Percentiles rank a stretch among this genome's conserved stretches.
These are phyloP conservation scores for Carlito syrichta DNA, from an alignment of 2,113 vertebrate genomes.

Conservation along the genomic window DNA sequence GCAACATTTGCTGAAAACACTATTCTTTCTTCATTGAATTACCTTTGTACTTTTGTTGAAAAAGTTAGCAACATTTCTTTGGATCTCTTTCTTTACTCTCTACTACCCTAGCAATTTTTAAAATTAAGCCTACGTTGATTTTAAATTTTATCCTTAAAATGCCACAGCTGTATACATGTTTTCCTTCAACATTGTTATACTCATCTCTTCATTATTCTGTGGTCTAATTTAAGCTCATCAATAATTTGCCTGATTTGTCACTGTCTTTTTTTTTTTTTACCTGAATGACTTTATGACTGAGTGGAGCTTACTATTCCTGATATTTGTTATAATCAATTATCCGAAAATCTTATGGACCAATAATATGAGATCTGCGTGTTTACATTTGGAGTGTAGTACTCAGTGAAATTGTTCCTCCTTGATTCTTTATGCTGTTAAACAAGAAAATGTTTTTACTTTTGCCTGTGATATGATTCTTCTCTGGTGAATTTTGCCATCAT, in stretches of 20 bases:
- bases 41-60: neutral
- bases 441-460: neutral
- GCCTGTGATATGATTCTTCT: neutral
- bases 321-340: neutral
- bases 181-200: neutral
- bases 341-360: neutral
- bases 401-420: neutral
- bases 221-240: neutral
- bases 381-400: neutral
- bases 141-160: constrained; percentile 3
- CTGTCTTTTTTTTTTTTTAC: neutral
- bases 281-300: neutral
- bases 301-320: neutral
- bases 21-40: neutral
- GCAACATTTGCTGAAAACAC: neutral
- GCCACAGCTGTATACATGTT: neutral
- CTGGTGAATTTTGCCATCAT: neutral
- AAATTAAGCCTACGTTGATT: neutral
- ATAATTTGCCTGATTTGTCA: neutral
- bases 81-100: neutral
- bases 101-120: neutral
- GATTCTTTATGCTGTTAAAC: neutral
- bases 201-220: neutral
- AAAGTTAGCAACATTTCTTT: neutral
- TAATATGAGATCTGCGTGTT: neutral